Base-by-base conservation (phyloP, 2,113 vertebrate genomes). In the Castor canadensis region DNA sequence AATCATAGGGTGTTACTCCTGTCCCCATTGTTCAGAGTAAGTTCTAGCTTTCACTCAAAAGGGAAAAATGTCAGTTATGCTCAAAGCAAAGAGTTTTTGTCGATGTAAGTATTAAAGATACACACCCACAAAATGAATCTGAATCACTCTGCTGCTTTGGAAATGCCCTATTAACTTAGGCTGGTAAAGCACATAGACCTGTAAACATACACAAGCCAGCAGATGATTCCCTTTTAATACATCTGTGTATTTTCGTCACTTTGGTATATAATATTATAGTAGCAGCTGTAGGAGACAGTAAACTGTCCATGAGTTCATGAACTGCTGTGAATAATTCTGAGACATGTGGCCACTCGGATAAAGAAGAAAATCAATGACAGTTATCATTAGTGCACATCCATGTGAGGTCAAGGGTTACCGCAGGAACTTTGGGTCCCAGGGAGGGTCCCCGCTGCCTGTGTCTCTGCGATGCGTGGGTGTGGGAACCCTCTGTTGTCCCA, bases 201-300 rank as follows among this genome's bases (percentile, higher is more conserved):
- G 32, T 54, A 62, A 12, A 83, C 13, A 26, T 38, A n/a, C n/a
- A 7, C 19, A 17, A 22, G 26, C 6, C 11, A 66, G 12, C 8
- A 19, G 28, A 20, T 12, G 30, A 43, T 43, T 32, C 20, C 7
- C 20, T 73, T 64, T 28, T 28, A 4, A 1, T 6, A 8, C 12
- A 30, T 28, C 58, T 3, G 1, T n/a, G 0, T n/a, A 43, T 56
- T 73, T 64, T 35, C 24, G 9, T 40, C 28, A 64, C 1, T 26
- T 6, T 1, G 3, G 4, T 28, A 2, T 30, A 1, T 20, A n/a
- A 19, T 11, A 10, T 2, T 13, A 0, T n/a, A n/a, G n/a, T 1
- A 45, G 49, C 30, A 9, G 3, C 17, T n/a, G 0, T 9, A 10
- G 43, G 7, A 19, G 32, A 56, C 6, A 77, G 22, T 17, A 40